Percentiles rank a stretch among this genome's conserved stretches.
Conservation (phyloP, 2,797 vertebrate species). For the Coregonus sp. region DNA sequence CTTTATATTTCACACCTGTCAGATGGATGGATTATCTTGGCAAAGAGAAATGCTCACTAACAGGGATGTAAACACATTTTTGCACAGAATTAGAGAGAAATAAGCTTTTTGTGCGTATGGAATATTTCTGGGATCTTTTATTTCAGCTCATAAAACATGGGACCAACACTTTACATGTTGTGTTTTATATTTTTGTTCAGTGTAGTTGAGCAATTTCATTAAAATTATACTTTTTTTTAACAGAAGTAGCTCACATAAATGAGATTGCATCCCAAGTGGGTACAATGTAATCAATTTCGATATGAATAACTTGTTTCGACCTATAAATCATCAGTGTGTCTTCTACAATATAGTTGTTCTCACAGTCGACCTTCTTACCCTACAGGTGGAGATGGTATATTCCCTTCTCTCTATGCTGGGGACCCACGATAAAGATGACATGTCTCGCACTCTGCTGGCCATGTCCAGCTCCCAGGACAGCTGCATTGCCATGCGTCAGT, state of each 20-base stretch:
- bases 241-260: background rate
- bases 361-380: background rate
- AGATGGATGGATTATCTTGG: too few species aligned
- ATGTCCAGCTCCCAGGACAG: conserved; percentile 99
- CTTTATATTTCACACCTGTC: too few species aligned
- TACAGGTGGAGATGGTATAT: conserved; percentile 99
- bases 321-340: background rate
- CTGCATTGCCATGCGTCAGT: conserved; percentile 98
- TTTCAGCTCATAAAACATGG: too few species aligned
- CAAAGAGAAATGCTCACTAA: too few species aligned
- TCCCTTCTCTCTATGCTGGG: conserved; percentile 98
- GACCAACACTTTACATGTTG: too few species aligned
- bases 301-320: background rate
- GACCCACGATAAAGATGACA: conserved; percentile 98
- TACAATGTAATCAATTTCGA: background rate
- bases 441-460: conserved; percentile 96
- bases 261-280: background rate
- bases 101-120: too few species aligned
- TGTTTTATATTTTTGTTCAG: too few species aligned
- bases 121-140: too few species aligned
- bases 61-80: too few species aligned
- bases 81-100: too few species aligned
- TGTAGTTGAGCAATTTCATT: too few species aligned
- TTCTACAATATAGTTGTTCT: too few species aligned
- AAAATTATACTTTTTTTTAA: background rate